Conservation (phyloP, 2,113 vertebrate genomes). For the Tricholaema leucomelas region DNA sequence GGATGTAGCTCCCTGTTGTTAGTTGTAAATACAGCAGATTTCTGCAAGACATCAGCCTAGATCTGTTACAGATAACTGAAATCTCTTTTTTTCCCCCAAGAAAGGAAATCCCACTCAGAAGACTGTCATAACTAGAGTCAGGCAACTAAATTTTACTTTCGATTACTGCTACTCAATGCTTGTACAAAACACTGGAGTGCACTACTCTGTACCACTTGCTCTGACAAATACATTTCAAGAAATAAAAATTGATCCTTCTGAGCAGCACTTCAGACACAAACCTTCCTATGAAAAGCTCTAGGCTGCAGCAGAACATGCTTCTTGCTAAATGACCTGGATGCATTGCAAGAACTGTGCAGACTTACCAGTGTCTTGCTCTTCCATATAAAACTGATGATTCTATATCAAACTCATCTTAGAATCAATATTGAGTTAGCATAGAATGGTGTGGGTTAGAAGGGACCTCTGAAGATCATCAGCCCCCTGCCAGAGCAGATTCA, state of each 20-base stretch:
- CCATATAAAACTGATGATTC: not conserved
- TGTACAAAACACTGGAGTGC: not conserved
- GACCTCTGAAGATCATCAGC: too few relatives aligned
- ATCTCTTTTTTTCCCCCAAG: not conserved
- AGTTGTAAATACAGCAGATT: not conserved
- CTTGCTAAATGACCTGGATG: not conserved
- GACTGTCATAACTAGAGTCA: not conserved
- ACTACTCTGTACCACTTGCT: not conserved
- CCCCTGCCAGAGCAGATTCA: too few relatives aligned
- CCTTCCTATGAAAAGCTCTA: not conserved
- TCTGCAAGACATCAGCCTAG: not conserved
- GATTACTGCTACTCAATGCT: not conserved
- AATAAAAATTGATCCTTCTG: not conserved
- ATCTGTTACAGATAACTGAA: not conserved
- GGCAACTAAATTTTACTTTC: not conserved
- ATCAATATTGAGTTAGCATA: not conserved
- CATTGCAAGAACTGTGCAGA: not conserved
- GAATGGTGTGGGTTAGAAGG: too few relatives aligned
- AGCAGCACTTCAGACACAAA: not conserved
- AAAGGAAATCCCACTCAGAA: not conserved
- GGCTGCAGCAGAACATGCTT: not conserved
- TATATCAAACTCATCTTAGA: not conserved
- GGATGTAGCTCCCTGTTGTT: not conserved
- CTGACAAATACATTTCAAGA: not conserved
- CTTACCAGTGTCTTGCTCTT: not conserved